Evolutionary conservation across 2,888 invertebrate species (phyloP).

Genomic region (Callimorpha dominula): DNA sequence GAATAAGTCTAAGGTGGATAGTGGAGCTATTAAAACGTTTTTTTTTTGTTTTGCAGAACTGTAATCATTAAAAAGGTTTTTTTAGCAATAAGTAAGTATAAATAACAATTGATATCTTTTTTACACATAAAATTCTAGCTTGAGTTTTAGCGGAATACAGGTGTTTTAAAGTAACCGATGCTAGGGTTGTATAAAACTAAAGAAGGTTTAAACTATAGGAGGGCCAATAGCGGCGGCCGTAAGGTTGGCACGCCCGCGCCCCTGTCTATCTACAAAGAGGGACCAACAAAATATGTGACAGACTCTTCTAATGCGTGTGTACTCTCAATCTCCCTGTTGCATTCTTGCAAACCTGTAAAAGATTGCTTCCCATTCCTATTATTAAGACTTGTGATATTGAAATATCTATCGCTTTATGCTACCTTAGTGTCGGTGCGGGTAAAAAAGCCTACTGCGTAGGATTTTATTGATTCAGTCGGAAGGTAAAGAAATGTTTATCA

Average conservation of each 20-base stretch:
- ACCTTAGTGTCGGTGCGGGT: constrained; percentile 14
- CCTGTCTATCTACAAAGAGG: background rate
- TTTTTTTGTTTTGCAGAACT: too few species aligned
- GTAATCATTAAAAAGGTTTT: too few species aligned
- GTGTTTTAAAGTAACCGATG: background rate
- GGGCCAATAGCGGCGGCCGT: too few species aligned
- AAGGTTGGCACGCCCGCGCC: background rate
- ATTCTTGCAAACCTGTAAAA: background rate
- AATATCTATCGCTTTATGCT: constrained; percentile 6
- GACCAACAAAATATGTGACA: background rate
- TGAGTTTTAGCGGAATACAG: background rate
- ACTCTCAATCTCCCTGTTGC: constrained; percentile 1
- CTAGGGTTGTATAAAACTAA: background rate
- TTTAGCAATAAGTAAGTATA: too few species aligned
- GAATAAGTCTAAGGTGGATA: too few species aligned
- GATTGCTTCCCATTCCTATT: background rate
- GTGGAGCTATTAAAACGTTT: too few species aligned
- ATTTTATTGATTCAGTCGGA: too few species aligned
- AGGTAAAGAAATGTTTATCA: too few species aligned
- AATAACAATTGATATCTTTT: too few species aligned
- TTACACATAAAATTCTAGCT: too few species aligned
- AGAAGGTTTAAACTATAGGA: background rate
- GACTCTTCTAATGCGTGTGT: background rate
- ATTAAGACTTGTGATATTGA: background rate
- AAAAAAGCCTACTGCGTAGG: background rate